Evolutionary conservation across 2,888 invertebrate species (phyloP).

Genomic region (Ectropis crepuscularia): DNA sequence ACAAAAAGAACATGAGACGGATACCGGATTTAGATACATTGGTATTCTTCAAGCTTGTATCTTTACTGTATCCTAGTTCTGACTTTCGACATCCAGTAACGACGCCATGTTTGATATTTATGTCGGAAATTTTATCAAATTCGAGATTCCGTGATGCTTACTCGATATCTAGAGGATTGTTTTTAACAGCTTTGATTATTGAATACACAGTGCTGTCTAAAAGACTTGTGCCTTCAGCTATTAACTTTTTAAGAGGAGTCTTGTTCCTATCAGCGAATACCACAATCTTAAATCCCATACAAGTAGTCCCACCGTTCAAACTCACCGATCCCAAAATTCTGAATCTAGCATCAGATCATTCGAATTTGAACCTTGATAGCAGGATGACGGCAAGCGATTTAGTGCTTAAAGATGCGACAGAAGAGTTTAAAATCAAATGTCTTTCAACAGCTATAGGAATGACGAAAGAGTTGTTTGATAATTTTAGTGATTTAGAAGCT

Average conservation of each 20-base stretch:
- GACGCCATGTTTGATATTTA: constrained; percentile 93
- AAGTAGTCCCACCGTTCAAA: constrained; percentile 89
- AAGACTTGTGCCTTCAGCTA: constrained; percentile 91
- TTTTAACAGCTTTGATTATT: constrained; percentile 88
- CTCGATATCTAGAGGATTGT: constrained; percentile 91
- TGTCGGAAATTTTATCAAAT: constrained; percentile 90
- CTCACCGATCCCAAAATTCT: constrained; percentile 83
- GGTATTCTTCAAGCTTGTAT: constrained; percentile 92
- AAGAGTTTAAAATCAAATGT: constrained; percentile 87
- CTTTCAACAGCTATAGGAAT: constrained; percentile 84
- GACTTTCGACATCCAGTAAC: constrained; percentile 95
- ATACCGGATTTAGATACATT: constrained; percentile 89
- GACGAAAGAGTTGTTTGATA: constrained; percentile 84
- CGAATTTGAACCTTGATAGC: constrained; percentile 59
- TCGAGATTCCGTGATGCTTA: constrained; percentile 86
- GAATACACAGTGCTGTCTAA: constrained; percentile 93
- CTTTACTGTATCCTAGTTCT: constrained; percentile 93
- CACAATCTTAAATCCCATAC: constrained; percentile 82
- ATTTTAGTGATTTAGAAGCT: constrained; percentile 73
- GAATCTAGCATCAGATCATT: constrained; percentile 82
- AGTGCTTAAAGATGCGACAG: constrained; percentile 74
- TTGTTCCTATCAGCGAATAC: constrained; percentile 89
- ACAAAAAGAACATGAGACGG: constrained; percentile 82
- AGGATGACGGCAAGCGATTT: constrained; percentile 86
- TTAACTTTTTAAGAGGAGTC: constrained; percentile 92